A percentile compares a stretch with the other conserved stretches of the same genome.
Evolutionary conservation across 2,888 invertebrate species (phyloP).

Genomic region (Philereme vetulata): DNA sequence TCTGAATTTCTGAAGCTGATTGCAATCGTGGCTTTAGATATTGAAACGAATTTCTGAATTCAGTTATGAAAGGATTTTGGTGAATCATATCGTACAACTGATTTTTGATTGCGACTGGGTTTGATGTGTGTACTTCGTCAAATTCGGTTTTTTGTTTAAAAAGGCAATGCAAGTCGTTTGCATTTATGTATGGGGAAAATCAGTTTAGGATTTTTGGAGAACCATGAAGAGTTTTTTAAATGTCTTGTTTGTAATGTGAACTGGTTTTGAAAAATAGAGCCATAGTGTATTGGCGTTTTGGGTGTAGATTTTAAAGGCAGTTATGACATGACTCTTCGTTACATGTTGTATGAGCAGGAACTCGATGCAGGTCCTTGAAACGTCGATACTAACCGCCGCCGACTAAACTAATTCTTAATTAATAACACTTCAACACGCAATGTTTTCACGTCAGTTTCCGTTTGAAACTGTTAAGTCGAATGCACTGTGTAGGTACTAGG

Average conservation of each 20-base stretch:
- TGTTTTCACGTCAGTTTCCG: slow-evolving; percentile 25
- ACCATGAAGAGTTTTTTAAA: no score
- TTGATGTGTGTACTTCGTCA: background rate
- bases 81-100: background rate
- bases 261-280: no score
- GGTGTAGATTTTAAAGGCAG: background rate
- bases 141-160: no score
- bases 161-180: no score
- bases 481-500: no score
- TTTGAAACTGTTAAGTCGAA: slow-evolving; percentile 2
- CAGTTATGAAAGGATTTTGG: background rate
- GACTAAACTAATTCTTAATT: slow-evolving; percentile 18
- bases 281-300: background rate
- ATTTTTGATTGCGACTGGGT: background rate
- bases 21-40: background rate
- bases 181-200: no score
- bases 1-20: slow-evolving; percentile 10
- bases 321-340: background rate
- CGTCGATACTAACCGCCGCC: slow-evolving; percentile 1
- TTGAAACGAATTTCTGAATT: background rate
- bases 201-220: no score
- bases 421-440: slow-evolving; percentile 24
- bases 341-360: background rate
- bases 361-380: slow-evolving; percentile 19
- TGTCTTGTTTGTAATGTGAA: no score